Evolutionary conservation across 2,797 vertebrate species (phyloP).

Genomic region (Danio aesculapii): DNA sequence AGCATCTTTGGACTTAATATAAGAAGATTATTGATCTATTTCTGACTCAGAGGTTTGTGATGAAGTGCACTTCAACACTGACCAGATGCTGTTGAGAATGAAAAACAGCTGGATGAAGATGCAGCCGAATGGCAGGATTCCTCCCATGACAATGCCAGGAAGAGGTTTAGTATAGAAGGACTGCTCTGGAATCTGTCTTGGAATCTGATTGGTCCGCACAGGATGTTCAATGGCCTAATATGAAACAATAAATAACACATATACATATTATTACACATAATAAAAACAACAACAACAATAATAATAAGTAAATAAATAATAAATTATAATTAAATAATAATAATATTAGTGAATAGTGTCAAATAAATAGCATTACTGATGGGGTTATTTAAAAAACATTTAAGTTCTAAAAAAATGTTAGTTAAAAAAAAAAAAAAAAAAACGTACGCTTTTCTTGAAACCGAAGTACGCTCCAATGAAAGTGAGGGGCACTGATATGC

Average conservation of each 20-base stretch:
- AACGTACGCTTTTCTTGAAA: conserved; percentile 92
- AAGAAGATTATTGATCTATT: no score
- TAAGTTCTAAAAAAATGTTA: no score
- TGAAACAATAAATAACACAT: not conserved
- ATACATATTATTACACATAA: no score
- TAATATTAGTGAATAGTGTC: no score
- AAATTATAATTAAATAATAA: no score
- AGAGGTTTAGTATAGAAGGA: conserved; percentile 93
- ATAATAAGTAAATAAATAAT: no score
- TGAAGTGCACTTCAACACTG: conserved; percentile 60
- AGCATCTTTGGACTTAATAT: no score
- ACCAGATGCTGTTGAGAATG: conserved; percentile 97
- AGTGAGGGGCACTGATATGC: conserved; percentile 92
- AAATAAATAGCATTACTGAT: no score
- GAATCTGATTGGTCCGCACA: conserved; percentile 94
- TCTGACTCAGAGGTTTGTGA: no score
- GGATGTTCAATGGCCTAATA: conserved; percentile 92
- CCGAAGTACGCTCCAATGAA: conserved; percentile 94
- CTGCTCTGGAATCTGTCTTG: conserved; percentile 93
- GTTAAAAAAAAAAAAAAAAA: not conserved
- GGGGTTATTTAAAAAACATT: no score
- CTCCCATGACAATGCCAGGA: conserved; percentile 94
- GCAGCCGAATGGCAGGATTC: conserved; percentile 93
- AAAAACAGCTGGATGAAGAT: conserved; percentile 98
- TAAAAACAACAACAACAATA: no score